Evolutionary conservation across 2,797 vertebrate species (phyloP).

Genomic region (Cyclopterus lumpus): DNA sequence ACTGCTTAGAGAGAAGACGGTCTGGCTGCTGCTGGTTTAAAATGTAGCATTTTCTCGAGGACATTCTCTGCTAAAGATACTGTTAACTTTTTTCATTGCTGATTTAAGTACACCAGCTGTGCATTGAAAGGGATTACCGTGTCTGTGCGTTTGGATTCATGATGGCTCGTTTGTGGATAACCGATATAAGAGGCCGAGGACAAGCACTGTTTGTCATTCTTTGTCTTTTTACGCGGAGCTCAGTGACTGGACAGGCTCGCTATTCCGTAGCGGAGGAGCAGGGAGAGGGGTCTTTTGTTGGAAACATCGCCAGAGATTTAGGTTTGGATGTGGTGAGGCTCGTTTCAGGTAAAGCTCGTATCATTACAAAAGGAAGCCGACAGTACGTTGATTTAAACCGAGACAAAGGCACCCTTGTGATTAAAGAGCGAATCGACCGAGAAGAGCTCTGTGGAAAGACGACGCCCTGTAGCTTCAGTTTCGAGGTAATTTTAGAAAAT

Average conservation of each 20-base stretch:
- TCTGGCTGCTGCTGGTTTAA: background rate
- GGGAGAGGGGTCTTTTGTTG: constrained; percentile 53
- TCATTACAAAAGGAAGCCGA: constrained; percentile 66
- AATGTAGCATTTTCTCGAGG: background rate
- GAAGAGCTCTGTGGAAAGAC: constrained; percentile 78
- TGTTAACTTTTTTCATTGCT: rapidly evolving
- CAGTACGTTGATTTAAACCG: constrained; percentile 78
- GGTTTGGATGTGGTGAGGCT: constrained; percentile 76
- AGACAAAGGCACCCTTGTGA: constrained; percentile 77
- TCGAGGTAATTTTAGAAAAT: constrained; percentile 81
- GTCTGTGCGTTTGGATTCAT: constrained; percentile 5
- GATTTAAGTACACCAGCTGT: rapidly evolving
- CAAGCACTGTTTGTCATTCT: constrained; percentile 6
- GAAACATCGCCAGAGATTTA: constrained; percentile 77
- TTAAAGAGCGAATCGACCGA: constrained; percentile 78
- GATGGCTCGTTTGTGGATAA: constrained; percentile 29
- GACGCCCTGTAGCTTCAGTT: constrained; percentile 79
- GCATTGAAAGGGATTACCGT: background rate
- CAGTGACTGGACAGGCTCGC: constrained; percentile 60
- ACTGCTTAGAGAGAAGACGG: background rate
- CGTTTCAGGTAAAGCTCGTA: constrained; percentile 69
- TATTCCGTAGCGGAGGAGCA: constrained; percentile 78
- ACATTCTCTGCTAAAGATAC: background rate
- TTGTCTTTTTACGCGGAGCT: constrained; percentile 45
- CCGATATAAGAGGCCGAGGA: constrained; percentile 25